Conservation (phyloP, 1,140 invertebrate species). For the Epicauta chinensis region DNA sequence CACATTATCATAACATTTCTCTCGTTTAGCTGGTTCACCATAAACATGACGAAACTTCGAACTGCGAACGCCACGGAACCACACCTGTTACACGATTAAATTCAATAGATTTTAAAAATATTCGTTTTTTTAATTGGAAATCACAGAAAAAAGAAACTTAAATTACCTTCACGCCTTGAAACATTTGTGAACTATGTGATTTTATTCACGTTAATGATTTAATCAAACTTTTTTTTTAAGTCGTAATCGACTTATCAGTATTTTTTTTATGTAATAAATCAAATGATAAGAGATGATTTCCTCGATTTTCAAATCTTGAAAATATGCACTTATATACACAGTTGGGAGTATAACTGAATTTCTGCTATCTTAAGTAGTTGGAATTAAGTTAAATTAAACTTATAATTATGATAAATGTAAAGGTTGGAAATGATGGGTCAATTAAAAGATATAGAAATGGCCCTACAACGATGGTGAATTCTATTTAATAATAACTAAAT, state of each 20-base stretch:
- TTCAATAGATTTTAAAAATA: not conserved
- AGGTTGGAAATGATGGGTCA: not conserved
- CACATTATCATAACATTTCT: conserved; percentile 89
- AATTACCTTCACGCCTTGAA: too few relatives aligned
- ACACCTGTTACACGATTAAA: conserved; percentile 54
- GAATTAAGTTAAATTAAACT: not conserved
- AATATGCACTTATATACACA: not conserved
- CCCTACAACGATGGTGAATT: too few relatives aligned
- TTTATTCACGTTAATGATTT: too few relatives aligned
- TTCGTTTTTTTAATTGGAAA: too few relatives aligned
- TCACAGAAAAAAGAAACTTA: too few relatives aligned
- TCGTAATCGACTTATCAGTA: too few relatives aligned
- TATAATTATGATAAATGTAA: not conserved
- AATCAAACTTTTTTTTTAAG: too few relatives aligned
- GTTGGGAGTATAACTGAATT: not conserved
- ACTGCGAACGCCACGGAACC: conserved; percentile 77
- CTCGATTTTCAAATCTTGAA: too few relatives aligned
- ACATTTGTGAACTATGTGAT: too few relatives aligned
- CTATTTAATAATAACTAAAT: too few relatives aligned
- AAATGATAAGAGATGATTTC: too few relatives aligned
- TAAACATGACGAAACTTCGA: conserved; percentile 93
- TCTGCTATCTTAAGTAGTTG: not conserved
- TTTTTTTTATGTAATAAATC: too few relatives aligned
- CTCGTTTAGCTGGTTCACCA: conserved; percentile 78
- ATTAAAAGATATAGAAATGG: not conserved